phyloP scores from a whole-genome alignment of 2,888 invertebrate genomes.

The Eilema griseolum region DNA sequence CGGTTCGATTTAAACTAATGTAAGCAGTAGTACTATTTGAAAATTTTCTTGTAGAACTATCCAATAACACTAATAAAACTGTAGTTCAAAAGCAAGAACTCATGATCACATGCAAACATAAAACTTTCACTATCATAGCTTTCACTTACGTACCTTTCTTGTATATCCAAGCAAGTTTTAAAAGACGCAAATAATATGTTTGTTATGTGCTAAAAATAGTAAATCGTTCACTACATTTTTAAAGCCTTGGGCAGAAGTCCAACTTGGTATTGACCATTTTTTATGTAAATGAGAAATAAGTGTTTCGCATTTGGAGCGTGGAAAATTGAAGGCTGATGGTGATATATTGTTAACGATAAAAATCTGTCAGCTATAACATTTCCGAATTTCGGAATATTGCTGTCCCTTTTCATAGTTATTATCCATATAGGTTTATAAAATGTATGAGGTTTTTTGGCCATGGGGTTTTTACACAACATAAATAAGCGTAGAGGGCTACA shows the following conservation, averaged over 20 bases:
- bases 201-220: background rate
- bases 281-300: constrained; percentile 23
- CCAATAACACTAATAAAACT: no score
- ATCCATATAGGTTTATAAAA: background rate
- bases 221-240: background rate
- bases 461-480: background rate
- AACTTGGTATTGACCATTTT: constrained; percentile 11
- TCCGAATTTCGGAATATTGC: background rate
- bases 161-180: no score
- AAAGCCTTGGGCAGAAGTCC: background rate
- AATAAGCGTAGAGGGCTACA: background rate
- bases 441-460: background rate
- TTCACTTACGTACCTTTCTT: no score
- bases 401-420: background rate
- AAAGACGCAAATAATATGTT: no score
- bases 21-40: no score
- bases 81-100: no score
- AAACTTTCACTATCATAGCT: no score
- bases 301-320: constrained; percentile 23
- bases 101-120: no score
- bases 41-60: no score
- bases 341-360: constrained; percentile 17
- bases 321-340: constrained; percentile 11
- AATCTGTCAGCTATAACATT: constrained; percentile 13
- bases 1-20: no score